Percentiles rank a stretch among this genome's conserved stretches.
Conservation (phyloP, 2,113 vertebrate species). For the Psilopsiagon aurifrons region DNA sequence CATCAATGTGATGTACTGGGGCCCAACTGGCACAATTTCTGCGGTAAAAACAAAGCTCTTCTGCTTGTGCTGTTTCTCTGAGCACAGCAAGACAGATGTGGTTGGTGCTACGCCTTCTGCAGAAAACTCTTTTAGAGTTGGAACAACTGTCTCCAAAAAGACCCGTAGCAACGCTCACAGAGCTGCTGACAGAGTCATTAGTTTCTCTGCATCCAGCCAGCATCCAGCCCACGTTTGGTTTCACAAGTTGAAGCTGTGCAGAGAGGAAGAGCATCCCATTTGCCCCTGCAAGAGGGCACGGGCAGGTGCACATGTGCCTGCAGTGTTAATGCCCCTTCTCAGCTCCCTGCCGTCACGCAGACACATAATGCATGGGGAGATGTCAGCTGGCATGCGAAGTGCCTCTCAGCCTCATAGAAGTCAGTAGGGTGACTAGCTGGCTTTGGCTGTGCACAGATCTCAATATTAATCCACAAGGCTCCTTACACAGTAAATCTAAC, state of each 20-base stretch:
- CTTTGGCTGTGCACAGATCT: background rate
- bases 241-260: background rate
- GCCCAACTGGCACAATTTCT: background rate
- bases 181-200: background rate
- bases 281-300: background rate
- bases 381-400: fast-evolving
- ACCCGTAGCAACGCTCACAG: background rate
- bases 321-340: background rate
- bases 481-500: background rate
- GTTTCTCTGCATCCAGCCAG: background rate
- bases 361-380: fast-evolving
- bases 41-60: background rate
- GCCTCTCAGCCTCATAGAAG: background rate
- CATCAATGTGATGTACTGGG: background rate
- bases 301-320: background rate
- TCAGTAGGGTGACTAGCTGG: background rate
- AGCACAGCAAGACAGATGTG: background rate
- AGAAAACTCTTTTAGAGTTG: background rate
- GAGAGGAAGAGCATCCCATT: background rate
- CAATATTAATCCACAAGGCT: background rate
- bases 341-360: background rate
- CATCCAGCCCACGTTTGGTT: background rate
- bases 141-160: background rate
- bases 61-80: background rate
- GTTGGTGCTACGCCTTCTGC: background rate